phyloP scores from a whole-genome alignment of 1,140 invertebrate species.

The Artemia franciscana region DNA sequence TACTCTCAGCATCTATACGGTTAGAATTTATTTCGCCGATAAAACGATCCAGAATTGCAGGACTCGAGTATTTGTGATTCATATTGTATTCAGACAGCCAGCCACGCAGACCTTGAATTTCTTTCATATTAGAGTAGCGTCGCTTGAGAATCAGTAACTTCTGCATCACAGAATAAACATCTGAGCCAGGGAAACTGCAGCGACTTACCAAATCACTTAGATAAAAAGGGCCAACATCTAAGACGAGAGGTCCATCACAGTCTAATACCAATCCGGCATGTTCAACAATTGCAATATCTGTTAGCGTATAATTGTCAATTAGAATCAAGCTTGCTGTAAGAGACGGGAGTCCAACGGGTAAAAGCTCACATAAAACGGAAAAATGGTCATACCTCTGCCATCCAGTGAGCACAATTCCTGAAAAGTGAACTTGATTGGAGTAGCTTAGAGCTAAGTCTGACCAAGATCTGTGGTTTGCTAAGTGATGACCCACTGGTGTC shows the following conservation, averaged over 20 bases:
- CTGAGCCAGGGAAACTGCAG: constrained; percentile 19
- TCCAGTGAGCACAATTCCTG: constrained; percentile 27
- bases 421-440: constrained; percentile 15
- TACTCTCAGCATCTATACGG: constrained; percentile 14
- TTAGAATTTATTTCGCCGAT: constrained; percentile 14
- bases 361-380: constrained; percentile 34
- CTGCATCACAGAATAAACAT: constrained; percentile 13
- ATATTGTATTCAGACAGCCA: constrained; percentile 20
- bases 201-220: constrained; percentile 12
- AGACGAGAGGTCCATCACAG: constrained; percentile 14
- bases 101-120: constrained; percentile 17
- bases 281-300: constrained; percentile 11
- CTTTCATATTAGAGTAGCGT: constrained; percentile 11
- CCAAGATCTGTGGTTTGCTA: constrained; percentile 25
- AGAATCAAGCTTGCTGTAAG: constrained; percentile 19
- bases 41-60: constrained; percentile 11
- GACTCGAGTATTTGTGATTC: constrained; percentile 19
- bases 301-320: constrained; percentile 4
- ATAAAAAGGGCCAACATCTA: constrained; percentile 13
- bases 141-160: constrained; percentile 8
- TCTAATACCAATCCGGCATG: constrained; percentile 12
- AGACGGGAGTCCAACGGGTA: constrained; percentile 35
- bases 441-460: constrained; percentile 11
- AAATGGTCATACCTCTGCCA: constrained; percentile 38
- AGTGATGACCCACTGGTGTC: constrained; percentile 22